Percentiles rank a stretch among this genome's conserved stretches.
Evolutionary conservation across 37 sponge, comb jelly and placozoan species (phyloP).

Genomic region (Dysidea cf. avara): DNA sequence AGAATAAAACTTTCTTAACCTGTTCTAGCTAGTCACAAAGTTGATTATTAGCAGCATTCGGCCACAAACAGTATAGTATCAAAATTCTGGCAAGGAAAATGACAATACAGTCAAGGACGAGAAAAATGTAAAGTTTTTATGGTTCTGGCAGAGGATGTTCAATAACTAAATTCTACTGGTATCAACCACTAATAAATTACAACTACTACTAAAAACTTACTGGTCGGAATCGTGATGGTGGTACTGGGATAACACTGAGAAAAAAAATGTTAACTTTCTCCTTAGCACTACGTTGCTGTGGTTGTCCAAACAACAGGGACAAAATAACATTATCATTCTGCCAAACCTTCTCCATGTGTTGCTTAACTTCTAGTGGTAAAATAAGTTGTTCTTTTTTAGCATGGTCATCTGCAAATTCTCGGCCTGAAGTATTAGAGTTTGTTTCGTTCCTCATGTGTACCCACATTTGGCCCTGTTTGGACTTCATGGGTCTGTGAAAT

Average conservation of each 20-base stretch:
- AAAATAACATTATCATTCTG: slow-evolving; percentile 56
- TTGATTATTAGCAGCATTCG: too few species aligned
- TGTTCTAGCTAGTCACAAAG: too few species aligned
- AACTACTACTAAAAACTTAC: too few species aligned
- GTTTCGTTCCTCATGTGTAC: slow-evolving; percentile 8
- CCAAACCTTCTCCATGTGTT: slow-evolving; percentile 72
- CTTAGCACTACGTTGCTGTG: neutral
- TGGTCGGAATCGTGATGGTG: slow-evolving; percentile 91
- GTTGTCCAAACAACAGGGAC: slow-evolving; percentile 40
- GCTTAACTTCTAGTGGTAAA: slow-evolving; percentile 61
- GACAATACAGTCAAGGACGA: too few species aligned
- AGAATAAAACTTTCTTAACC: too few species aligned
- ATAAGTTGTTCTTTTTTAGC: slow-evolving; percentile 43
- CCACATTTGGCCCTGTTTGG: slow-evolving; percentile 58
- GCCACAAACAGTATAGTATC: too few species aligned
- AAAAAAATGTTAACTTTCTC: slow-evolving; percentile 87
- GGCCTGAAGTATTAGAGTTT: neutral
- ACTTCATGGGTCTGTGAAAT: slow-evolving; percentile 59
- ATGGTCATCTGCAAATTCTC: neutral
- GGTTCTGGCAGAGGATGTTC: too few species aligned
- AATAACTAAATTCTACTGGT: too few species aligned
- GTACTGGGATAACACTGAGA: slow-evolving; percentile 76
- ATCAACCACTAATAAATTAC: too few species aligned
- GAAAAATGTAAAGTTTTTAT: too few species aligned
- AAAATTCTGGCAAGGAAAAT: too few species aligned